Conservation (phyloP, 2,113 vertebrate genomes). For the Garra rufa region DNA sequence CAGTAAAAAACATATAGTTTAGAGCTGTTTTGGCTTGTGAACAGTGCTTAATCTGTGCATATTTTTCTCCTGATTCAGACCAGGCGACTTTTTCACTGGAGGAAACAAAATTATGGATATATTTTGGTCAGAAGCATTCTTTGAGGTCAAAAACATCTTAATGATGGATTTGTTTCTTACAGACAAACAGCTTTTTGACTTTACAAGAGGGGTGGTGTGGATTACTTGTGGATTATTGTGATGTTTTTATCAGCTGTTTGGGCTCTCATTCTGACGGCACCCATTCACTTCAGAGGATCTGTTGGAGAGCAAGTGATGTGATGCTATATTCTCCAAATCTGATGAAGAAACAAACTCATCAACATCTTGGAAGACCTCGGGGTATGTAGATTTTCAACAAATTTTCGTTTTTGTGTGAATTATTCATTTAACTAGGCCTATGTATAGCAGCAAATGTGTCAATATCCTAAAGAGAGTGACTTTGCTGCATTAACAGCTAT, state of each 20-base stretch:
- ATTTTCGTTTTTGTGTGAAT: background rate
- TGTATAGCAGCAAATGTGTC: background rate
- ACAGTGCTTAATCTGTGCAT: too few relatives aligned
- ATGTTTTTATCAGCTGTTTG: background rate
- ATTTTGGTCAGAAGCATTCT: too few relatives aligned
- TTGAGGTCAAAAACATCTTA: too few relatives aligned
- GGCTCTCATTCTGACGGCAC: background rate
- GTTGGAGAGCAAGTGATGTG: background rate
- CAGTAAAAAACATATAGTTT: too few relatives aligned
- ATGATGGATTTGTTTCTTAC: too few relatives aligned
- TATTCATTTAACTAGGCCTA: background rate
- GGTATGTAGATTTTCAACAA: background rate
- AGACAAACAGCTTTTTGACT: too few relatives aligned
- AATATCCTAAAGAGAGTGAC: background rate
- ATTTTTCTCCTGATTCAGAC: too few relatives aligned
- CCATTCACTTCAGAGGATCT: background rate
- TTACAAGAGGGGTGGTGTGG: background rate
- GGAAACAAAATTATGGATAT: too few relatives aligned
- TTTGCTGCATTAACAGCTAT: background rate
- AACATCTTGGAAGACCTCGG: background rate
- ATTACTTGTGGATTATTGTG: too few relatives aligned
- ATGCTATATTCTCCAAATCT: background rate
- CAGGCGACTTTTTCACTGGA: too few relatives aligned
- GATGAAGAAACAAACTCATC: background rate
- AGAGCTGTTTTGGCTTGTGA: too few relatives aligned